phyloP scores from a whole-genome alignment of 1,140 invertebrate species.

The Hyles euphorbiae region DNA sequence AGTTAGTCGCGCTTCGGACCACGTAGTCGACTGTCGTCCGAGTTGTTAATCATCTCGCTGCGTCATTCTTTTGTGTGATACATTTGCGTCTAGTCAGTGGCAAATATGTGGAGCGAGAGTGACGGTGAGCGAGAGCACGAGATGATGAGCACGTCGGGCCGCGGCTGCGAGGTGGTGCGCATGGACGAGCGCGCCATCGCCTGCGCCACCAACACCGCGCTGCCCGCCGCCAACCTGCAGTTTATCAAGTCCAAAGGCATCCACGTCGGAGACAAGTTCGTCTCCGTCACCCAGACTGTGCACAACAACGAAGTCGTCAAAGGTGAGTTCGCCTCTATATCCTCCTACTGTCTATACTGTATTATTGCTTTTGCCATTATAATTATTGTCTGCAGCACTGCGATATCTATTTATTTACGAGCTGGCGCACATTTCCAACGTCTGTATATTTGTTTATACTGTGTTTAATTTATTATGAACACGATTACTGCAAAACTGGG shows the following conservation, averaged over 20 bases:
- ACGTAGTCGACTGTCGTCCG: slow-evolving; percentile 31
- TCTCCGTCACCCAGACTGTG: slow-evolving; percentile 56
- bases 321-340: slow-evolving; percentile 36
- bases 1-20: slow-evolving; percentile 33
- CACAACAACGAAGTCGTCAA: slow-evolving; percentile 55
- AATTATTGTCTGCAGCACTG: slow-evolving; percentile 4
- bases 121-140: slow-evolving; percentile 20
- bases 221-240: slow-evolving; percentile 36
- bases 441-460: slow-evolving; percentile 5
- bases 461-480: background rate
- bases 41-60: slow-evolving; percentile 14
- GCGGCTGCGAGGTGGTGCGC: slow-evolving; percentile 37
- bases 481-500: background rate
- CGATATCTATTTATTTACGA: slow-evolving; percentile 2
- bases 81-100: slow-evolving; percentile 19
- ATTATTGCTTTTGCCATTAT: background rate
- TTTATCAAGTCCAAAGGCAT: slow-evolving; percentile 47
- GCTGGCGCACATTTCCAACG: slow-evolving; percentile 2
- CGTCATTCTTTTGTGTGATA: slow-evolving; percentile 20
- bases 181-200: slow-evolving; percentile 33
- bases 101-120: slow-evolving; percentile 34
- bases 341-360: background rate
- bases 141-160: slow-evolving; percentile 18
- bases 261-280: slow-evolving; percentile 57
- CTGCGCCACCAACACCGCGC: slow-evolving; percentile 14